Base-by-base conservation (phyloP, 2,888 invertebrate species). In the Embidobia sp. region DNA sequence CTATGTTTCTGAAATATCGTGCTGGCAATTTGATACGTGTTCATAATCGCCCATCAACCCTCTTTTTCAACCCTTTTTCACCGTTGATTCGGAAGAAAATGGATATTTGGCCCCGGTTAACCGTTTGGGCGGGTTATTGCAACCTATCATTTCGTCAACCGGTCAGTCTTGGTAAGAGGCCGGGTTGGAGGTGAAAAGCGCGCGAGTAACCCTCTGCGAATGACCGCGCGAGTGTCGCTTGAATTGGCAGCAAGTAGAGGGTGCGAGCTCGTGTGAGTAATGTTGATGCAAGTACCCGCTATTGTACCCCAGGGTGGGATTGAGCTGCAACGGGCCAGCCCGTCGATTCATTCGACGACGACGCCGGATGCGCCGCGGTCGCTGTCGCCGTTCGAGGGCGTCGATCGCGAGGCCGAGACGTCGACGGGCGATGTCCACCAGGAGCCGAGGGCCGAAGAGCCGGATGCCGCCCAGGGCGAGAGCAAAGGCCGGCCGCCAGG, bases 341-440 rank as follows among this genome's bases (percentile, higher is more conserved):
- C 63, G 42, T 67, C 69, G 69, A 48, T 46, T 63, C 35, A 57
- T 29, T 57, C 55, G 53, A 29, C 72, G 29, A 59, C 64, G 78
- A 80, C 79, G 53, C 73, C 83, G 76, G 78, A 79, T 46, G 75
- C 77, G 49, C 64, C 81, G 48, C 77, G 80, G 77, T 81, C 85
- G 67, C 81, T 85, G 81, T 84, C 85, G 79, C 86, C 85, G 51
- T 84, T 87, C 40, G 86, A 85, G 77, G 84, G 84, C 64, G 66
- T 83, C 33, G 86, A 82, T 26, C 72, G 82, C 37, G 89, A 90
- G 26, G 44, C 70, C 51, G 69, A 70, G 57, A 42, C 33, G 31
- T 89, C 90, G 27, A 90, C 90, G 66, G 86, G 90, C 67, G 61
- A 44, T 1, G 31, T 27, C 53, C 29, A 40, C 16, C 87, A 90